Evolutionary conservation across 2,888 invertebrate genomes (phyloP).

Genomic region (Amphipyra berbera): DNA sequence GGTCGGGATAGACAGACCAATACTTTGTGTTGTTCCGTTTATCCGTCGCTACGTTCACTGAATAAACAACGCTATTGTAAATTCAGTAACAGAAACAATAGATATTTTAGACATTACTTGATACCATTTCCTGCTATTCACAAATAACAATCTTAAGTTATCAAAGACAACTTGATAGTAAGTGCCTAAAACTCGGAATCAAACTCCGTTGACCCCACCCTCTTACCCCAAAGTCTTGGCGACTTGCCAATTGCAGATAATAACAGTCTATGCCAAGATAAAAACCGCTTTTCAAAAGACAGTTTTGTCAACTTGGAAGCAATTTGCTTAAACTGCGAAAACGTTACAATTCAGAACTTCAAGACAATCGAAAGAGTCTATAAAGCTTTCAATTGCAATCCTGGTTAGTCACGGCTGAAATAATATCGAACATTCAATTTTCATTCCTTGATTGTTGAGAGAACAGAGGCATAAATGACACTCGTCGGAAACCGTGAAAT

Average conservation of each 20-base stretch:
- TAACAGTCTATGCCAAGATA: conserved; percentile 76
- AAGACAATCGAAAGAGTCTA: conserved; percentile 35
- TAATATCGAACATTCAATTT: conserved; percentile 73
- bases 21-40: conserved; percentile 36
- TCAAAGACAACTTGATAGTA: conserved; percentile 60
- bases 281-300: conserved; percentile 71
- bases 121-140: conserved; percentile 23
- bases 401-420: conserved; percentile 36
- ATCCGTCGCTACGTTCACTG: conserved; percentile 28
- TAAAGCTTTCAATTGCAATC: conserved; percentile 47
- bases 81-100: conserved; percentile 24
- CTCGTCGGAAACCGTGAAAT: conserved; percentile 77
- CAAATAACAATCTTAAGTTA: conserved; percentile 53
- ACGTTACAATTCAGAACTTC: conserved; percentile 25
- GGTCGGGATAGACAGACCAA: conserved; percentile 41
- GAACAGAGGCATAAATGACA: conserved; percentile 76
- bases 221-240: conserved; percentile 73
- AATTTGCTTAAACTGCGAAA: conserved; percentile 60
- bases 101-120: conserved; percentile 26
- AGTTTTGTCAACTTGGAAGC: conserved; percentile 64
- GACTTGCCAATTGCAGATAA: conserved; percentile 78
- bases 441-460: conserved; percentile 76
- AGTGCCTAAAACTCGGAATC: conserved; percentile 56
- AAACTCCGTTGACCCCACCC: conserved; percentile 61
- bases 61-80: conserved; percentile 44